Evolutionary conservation across 2,888 invertebrate species (phyloP), one percentile per base, ranked within the genome.

Genomic region (Drosophila cognata): DNA sequence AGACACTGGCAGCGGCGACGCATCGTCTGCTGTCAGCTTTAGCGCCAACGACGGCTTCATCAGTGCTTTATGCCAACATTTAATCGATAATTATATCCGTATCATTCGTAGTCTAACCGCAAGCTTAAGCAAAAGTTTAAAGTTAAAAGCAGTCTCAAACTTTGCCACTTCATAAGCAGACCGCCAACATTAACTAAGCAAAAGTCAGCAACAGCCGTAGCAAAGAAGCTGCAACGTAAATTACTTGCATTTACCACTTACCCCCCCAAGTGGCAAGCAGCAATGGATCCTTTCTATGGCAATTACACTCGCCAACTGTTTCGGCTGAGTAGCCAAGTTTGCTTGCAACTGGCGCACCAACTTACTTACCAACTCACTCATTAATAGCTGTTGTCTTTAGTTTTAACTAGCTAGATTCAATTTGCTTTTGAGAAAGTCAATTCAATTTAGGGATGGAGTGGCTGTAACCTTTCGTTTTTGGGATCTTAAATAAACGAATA

Each of bases 381-480:
- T 85, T 88, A 87, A 63, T 84, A 89, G 82, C 85, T 80, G 88
- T 85, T 87, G 87, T 89, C 80, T 84, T 80, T 80, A 74, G 87
- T 75, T 84, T 77, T 60, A 67, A 61, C 80, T 73, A 41, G 36
- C 68, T 65, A 67, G 84, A 84, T 81, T 87, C 74, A 85, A 74
- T 82, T 87, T 85, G 82, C 89, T 87, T 82, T 78, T 69, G 50
- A 69, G 75, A 83, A 84, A 87, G 88, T 87, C 87, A 89, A 87
- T 87, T 89, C 84, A 82, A 73, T 81, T 82, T 64, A 62, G 69
- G 57, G 58, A 68, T 67, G 59, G 41, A 60, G 25, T 10, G 11
- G 18, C 29, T 48, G 21, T 8, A 18, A 41, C 38, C 48, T 28
- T 38, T 16, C 8, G 51, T 46, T 25, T 21, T 8, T 3, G 11